A percentile compares a stretch with the other conserved stretches of the same genome.
Conservation (phyloP, 2,888 invertebrate genomes). For the Strigamia crassipes region DNA sequence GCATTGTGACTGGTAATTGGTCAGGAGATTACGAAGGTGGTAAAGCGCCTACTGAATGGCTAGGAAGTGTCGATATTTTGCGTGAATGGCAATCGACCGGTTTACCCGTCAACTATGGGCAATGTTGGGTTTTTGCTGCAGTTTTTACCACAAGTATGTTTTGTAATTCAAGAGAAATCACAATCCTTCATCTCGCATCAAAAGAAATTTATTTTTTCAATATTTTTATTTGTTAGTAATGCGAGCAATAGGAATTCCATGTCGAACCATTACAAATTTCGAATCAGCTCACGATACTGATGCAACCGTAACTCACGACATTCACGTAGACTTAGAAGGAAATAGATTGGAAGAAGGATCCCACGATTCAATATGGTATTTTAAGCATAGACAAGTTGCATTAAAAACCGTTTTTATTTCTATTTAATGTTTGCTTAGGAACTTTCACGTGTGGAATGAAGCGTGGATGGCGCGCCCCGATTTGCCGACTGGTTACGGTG, state of each 20-base stretch:
- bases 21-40: conserved; percentile 74
- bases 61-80: conserved; percentile 73
- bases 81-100: conserved; percentile 70
- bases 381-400: background rate
- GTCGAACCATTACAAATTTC: conserved; percentile 77
- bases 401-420: background rate
- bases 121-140: conserved; percentile 83
- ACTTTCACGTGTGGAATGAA: conserved; percentile 82
- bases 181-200: too few species aligned
- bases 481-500: conserved; percentile 74
- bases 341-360: conserved; percentile 70
- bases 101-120: conserved; percentile 74
- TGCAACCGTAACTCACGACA: conserved; percentile 74
- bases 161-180: background rate
- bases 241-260: conserved; percentile 76
- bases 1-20: conserved; percentile 72
- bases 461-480: conserved; percentile 79
- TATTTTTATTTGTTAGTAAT: conserved; percentile 64
- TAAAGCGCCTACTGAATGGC: conserved; percentile 75
- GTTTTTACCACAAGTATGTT: conserved; percentile 70
- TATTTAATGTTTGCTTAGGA: conserved; percentile 59
- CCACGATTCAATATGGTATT: conserved; percentile 74
- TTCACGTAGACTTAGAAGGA: conserved; percentile 71
- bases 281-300: conserved; percentile 80
- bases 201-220: background rate